Percentiles rank a stretch among this genome's conserved stretches.
These are phyloP conservation scores for Rhogogaster chlorosoma DNA, from an alignment of 2,888 invertebrate genomes.

Conservation along the genomic window DNA sequence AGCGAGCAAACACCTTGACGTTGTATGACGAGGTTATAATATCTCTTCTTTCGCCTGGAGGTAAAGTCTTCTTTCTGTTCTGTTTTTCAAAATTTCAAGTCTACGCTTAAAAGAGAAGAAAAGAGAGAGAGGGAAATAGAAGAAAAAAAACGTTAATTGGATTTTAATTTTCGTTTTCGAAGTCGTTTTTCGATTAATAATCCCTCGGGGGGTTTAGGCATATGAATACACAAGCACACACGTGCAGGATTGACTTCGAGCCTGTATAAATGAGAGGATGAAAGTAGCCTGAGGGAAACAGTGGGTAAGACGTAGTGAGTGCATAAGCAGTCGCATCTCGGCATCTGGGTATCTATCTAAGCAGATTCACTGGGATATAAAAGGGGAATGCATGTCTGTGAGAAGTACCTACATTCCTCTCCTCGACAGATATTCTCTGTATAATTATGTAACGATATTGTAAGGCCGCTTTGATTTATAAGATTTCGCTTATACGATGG, in stretches of 20 bases:
- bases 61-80: background rate
- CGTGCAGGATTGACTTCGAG: background rate
- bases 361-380: constrained; percentile 41
- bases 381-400: constrained; percentile 39
- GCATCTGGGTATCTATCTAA: constrained; percentile 2
- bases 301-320: background rate
- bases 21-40: background rate
- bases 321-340: constrained; percentile 34
- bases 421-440: constrained; percentile 17
- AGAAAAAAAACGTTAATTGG: background rate
- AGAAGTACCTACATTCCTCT: constrained; percentile 36
- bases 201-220: background rate
- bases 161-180: background rate
- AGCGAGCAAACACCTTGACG: background rate
- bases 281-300: constrained; percentile 40
- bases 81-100: background rate
- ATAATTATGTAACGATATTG: constrained; percentile 48
- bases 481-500: constrained; percentile 35
- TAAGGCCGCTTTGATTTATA: constrained; percentile 47
- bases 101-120: background rate
- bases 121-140: too few species aligned
- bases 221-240: background rate
- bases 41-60: background rate
- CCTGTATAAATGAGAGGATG: background rate
- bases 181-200: background rate